phyloP scores from a whole-genome alignment of 2,888 invertebrate species.

The Pseudococcus jackbeardsleyi region DNA sequence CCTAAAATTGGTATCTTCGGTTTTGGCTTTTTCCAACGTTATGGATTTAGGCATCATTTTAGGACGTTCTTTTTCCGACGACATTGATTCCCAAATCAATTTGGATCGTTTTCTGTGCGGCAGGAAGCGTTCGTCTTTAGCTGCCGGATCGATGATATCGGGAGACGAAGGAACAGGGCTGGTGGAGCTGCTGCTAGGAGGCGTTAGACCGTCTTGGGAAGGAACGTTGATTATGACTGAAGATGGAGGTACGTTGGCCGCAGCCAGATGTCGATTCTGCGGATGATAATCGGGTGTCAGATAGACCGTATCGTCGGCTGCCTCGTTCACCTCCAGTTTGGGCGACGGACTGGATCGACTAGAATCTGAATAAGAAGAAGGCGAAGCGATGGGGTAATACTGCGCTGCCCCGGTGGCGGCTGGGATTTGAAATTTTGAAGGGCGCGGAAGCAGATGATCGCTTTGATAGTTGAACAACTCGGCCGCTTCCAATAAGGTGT shows the following conservation, averaged over 20 bases:
- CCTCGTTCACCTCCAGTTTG: conserved; percentile 66
- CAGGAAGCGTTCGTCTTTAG: conserved; percentile 76
- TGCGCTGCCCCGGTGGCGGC: background rate
- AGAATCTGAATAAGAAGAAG: conserved; percentile 65
- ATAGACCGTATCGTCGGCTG: conserved; percentile 46
- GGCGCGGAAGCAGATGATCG: conserved; percentile 23
- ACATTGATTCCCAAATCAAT: conserved; percentile 80
- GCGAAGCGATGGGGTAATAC: conserved; percentile 27
- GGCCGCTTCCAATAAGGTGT: background rate
- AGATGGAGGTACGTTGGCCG: conserved; percentile 64
- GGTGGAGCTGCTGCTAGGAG: conserved; percentile 61
- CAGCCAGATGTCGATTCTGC: background rate
- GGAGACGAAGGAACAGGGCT: conserved; percentile 68
- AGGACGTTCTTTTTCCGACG: conserved; percentile 68
- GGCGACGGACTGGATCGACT: conserved; percentile 67
- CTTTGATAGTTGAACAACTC: conserved; percentile 24
- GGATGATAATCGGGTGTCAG: conserved; percentile 24
- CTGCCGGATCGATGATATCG: conserved; percentile 72
- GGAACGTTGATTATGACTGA: conserved; percentile 72
- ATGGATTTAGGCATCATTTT: too few species aligned
- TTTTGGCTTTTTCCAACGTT: conserved; percentile 70
- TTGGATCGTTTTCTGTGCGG: conserved; percentile 85
- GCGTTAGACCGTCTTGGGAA: conserved; percentile 32
- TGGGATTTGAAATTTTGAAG: conserved; percentile 57
- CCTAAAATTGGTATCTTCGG: conserved; percentile 71